Base-by-base conservation (phyloP, 1,140 invertebrate species). In the Camponotus pennsylvanicus region DNA sequence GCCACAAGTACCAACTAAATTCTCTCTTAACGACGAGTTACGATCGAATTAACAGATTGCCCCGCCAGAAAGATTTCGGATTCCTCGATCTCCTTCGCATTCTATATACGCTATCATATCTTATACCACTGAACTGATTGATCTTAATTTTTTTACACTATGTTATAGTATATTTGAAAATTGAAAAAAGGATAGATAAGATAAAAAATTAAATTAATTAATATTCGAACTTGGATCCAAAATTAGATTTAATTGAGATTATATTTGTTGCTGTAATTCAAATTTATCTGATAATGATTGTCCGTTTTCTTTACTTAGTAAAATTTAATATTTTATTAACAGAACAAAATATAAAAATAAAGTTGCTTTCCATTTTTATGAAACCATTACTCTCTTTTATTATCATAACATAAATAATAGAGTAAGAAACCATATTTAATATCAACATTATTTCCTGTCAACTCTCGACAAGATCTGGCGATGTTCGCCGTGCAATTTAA, bases 1-100 rank as follows among this genome's bases (percentile, higher is more conserved):
- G 90, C 77, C 66, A 69, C 89, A 89, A 93, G 90, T 92, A 91
- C 84, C 89, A 93, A 91, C 92, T 92, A 91, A 93, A 94, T 93
- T 93, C 91, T 89, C 89, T 88, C 71, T 87, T 92, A 93, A 93
- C 91, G 92, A 93, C 92, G 91, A 94, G 93, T 94, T 93, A 93
- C 92, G 93, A 93, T 93, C 92, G 88, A 92, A 93, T 94, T 93
- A 93, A 94, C 92, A 92, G 90, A 94, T 94, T 91, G 89, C 86
- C 87, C 45, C 63, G 66, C 52, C 66, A 82, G 49, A 66, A 87
- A 61, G 69, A 75, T 75, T 37, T 40, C 21, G 21, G 61, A 88
- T 70, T 87, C 40, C n/a, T 21, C 55, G 67, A 32, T 63, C 70
- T 80, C n/a, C 49, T 66, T 21, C 37, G 61, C 18, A 49, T 55